Conservation (phyloP, 2,888 invertebrate genomes). For the Choristoneura rosaceana region DNA sequence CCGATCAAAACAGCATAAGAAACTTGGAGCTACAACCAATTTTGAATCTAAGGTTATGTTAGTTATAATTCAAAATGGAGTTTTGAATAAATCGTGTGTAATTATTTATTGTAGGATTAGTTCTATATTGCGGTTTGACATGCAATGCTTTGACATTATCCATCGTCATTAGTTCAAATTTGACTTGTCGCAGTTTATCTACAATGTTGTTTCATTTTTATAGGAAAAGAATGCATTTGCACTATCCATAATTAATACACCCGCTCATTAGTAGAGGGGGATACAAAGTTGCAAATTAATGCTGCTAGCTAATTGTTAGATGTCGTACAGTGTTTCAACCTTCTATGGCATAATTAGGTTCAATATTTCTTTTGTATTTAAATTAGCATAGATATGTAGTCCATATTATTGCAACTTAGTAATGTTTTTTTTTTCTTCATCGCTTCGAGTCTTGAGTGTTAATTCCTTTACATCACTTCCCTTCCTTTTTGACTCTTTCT, state of each 20-base stretch:
- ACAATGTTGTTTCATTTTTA: constrained; percentile 25
- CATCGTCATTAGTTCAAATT: constrained; percentile 58
- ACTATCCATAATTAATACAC: constrained; percentile 1
- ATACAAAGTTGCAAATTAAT: constrained; percentile 6
- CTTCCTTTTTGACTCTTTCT: no score
- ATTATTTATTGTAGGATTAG: constrained; percentile 30
- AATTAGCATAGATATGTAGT: no score
- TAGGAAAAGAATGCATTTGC: not conserved
- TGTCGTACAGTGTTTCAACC: not conserved
- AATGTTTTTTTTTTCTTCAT: no score
- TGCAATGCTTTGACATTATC: constrained; percentile 62
- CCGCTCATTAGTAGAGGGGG: not conserved
- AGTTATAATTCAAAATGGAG: constrained; percentile 17
- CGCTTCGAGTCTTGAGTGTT: no score
- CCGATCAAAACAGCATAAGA: constrained; percentile 40
- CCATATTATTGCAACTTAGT: no score
- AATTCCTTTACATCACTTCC: no score
- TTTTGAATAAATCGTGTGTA: constrained; percentile 8
- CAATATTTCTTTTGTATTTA: no score
- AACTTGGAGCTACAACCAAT: constrained; percentile 25
- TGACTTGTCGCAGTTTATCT: constrained; percentile 52
- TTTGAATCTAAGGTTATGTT: constrained; percentile 6
- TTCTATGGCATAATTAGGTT: not conserved
- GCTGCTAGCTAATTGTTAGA: not conserved
- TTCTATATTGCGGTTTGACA: constrained; percentile 64